Percentiles rank a stretch among this genome's conserved stretches.
phyloP scores from a whole-genome alignment of 1,140 invertebrate genomes.

The Aradophagus sp. region DNA sequence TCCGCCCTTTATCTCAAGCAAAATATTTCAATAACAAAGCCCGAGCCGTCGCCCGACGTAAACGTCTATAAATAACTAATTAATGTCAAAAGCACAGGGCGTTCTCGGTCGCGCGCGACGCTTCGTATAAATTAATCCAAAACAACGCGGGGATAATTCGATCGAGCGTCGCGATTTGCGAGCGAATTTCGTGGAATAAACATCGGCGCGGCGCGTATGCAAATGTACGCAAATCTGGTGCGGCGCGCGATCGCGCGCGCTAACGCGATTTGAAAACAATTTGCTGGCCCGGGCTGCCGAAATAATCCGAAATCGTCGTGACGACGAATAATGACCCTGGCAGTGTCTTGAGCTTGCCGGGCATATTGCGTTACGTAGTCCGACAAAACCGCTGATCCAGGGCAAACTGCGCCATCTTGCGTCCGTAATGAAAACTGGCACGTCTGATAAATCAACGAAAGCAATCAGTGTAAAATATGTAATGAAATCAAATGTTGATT shows the following conservation, averaged over 20 bases:
- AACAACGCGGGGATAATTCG: slow-evolving; percentile 13
- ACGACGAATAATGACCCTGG: slow-evolving; percentile 25
- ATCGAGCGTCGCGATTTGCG: slow-evolving; percentile 11
- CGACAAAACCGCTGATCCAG: too few relatives aligned
- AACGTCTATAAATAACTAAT: too few relatives aligned
- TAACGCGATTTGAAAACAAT: slow-evolving; percentile 37
- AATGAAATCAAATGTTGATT: too few relatives aligned
- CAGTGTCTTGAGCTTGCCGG: slow-evolving; percentile 31
- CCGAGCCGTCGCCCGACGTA: background rate
- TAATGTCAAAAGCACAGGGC: background rate
- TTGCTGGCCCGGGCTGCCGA: slow-evolving; percentile 13
- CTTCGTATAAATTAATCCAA: slow-evolving; percentile 20
- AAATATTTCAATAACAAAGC: too few relatives aligned
- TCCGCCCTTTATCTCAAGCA: too few relatives aligned
- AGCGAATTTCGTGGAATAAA: slow-evolving; percentile 32
- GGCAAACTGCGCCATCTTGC: too few relatives aligned
- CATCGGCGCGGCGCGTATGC: slow-evolving; percentile 15
- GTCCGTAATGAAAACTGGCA: too few relatives aligned
- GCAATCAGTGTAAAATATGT: too few relatives aligned
- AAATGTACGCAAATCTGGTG: slow-evolving; percentile 40
- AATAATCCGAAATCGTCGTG: slow-evolving; percentile 28
- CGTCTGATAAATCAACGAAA: too few relatives aligned
- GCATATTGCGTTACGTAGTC: slow-evolving; percentile 42
- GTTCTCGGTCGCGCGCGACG: background rate
- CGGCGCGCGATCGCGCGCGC: slow-evolving; percentile 16